Evolutionary conservation across 2,888 invertebrate species (phyloP).

Genomic region (Apamea sordens): DNA sequence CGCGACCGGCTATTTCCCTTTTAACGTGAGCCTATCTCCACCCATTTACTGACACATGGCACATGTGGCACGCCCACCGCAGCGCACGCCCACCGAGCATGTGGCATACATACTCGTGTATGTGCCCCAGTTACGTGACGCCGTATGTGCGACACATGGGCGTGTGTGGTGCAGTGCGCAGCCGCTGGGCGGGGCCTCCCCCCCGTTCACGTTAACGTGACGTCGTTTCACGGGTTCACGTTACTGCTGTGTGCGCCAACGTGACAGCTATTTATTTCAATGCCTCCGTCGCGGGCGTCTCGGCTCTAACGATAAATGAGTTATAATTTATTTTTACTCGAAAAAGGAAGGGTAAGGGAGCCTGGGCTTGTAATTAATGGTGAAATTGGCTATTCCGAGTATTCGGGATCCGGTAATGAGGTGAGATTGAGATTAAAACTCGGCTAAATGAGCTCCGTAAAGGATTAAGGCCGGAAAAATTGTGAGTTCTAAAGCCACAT

Average conservation of each 20-base stretch:
- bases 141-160: conserved; percentile 81
- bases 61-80: conserved; percentile 82
- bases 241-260: conserved; percentile 78
- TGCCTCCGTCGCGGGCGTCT: conserved; percentile 74
- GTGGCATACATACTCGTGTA: conserved; percentile 76
- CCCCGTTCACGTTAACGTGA: conserved; percentile 80
- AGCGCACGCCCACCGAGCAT: conserved; percentile 79
- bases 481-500: conserved; percentile 75
- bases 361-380: conserved; percentile 86
- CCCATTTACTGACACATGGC: conserved; percentile 76
- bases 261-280: conserved; percentile 86
- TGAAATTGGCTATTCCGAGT: conserved; percentile 89
- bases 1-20: conserved; percentile 69
- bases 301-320: conserved; percentile 87
- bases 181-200: conserved; percentile 83
- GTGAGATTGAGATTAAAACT: conserved; percentile 90
- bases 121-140: conserved; percentile 81
- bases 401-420: conserved; percentile 89
- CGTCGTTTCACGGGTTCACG: conserved; percentile 75
- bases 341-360: conserved; percentile 87
- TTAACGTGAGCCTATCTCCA: conserved; percentile 74
- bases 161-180: conserved; percentile 84
- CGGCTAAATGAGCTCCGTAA: conserved; percentile 86
- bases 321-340: conserved; percentile 90
- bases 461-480: conserved; percentile 83